These are phyloP conservation scores for Hypotaenidia philippensis DNA, from an alignment of 2,797 vertebrate species.

Conservation along the genomic window DNA sequence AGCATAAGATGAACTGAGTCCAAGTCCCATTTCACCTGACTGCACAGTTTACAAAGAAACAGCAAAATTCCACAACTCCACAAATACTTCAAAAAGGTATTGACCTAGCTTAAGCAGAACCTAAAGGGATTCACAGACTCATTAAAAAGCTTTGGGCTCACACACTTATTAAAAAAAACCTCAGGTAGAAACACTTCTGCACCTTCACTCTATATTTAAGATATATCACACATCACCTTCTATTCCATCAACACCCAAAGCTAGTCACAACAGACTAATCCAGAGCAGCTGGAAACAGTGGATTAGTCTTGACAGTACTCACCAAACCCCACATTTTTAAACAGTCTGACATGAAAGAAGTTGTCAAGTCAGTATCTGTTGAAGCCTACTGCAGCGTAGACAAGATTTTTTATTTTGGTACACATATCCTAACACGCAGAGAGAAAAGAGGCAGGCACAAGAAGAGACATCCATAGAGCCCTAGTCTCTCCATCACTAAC, in stretches of 20 bases:
- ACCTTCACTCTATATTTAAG: background rate
- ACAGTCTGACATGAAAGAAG: background rate
- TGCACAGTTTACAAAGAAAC: background rate
- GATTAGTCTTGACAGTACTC: background rate
- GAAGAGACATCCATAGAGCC: accelerated
- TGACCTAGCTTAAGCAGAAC: background rate
- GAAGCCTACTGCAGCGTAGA: background rate
- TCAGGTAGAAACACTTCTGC: background rate
- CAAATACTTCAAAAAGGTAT: background rate
- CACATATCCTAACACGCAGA: background rate
- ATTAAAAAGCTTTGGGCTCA: background rate
- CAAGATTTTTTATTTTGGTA: background rate
- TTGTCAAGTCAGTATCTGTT: conserved; percentile 2
- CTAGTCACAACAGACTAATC: background rate
- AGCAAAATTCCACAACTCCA: background rate
- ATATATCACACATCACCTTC: background rate
- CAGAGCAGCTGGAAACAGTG: background rate
- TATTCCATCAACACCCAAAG: conserved; percentile 10
- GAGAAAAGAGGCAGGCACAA: background rate
- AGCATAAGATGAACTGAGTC: background rate
- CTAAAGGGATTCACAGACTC: background rate
- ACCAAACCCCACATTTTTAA: background rate
- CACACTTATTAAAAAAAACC: background rate
- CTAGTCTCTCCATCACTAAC: background rate
- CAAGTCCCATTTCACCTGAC: background rate